Base-by-base conservation (phyloP, 1,140 invertebrate species). In the Chrysopa pallens region DNA sequence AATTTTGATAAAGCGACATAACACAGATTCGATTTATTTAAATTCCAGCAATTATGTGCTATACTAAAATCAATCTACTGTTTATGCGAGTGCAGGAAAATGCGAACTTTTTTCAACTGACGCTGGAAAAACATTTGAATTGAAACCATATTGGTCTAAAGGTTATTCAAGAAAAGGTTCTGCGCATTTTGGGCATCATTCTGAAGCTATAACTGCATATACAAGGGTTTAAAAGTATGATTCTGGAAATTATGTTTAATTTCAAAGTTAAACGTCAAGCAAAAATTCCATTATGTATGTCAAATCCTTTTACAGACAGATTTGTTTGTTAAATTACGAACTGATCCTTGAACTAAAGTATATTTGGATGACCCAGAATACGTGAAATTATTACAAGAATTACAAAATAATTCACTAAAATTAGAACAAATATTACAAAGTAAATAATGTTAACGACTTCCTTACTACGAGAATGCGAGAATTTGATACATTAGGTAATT, bases 141-240 rank as follows among this genome's bases (percentile, higher is more conserved):
- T 89, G 13, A 90, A 91, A 63, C 74, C 82, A 2, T 76, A 78
- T 46, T 93, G 87, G 87, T 69, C 71, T 1, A 93, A 90, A 60
- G 89, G 85, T 2, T 89, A 92, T 59, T 87, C 86, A 0, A 71
- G 89, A 48, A 89, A 90, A 65, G 90, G 85, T n/a, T 78, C 81
- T 50, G 85, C 85, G 1, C 62, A 79, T 48, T 55, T 91, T 36
- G 73, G 76, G 1, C 66, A 71, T 36, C 62, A 70, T 28, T 70
- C 80, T 13, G 82, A 86, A 40, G 82, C 89, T 1, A 69, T 85
- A 6, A 66, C 69, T 38, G 74, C 84, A 2, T 93, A 89, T 50
- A 68, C 80, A 51, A 78, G 77, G 52, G 87, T 77, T 33, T 61
- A 89, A 14, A 66, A 78, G 54, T 51, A 77, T n/a, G 86, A 92